Evolutionary conservation across 2,113 vertebrate species (phyloP), one percentile per base, ranked within the genome.

Genomic region (Conger conger): DNA sequence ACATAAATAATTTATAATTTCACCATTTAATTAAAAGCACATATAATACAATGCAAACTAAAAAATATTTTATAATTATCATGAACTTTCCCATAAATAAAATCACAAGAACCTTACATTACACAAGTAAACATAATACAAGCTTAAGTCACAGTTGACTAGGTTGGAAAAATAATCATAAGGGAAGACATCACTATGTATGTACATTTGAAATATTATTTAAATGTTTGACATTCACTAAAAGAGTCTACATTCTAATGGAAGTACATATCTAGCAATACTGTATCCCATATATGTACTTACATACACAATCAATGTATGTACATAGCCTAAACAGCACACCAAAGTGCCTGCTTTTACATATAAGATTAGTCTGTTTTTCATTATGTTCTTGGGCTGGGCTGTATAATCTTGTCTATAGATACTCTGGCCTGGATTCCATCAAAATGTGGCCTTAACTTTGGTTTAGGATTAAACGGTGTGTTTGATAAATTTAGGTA

Each of bases 81-180:
- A 6, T 20, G 82, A n/a, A 79, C 60, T 27, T 33, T 50, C n/a
- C 82, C 92, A 92, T 92, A 91, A 91, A 88, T 57, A 54, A 57
- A 53, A 38, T 83, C 68, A 57, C 40, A 57, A 76, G 82, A 80
- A 80, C 6, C 9, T 42, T 5, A 23, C n/a, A 57, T 82, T 76
- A 42, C 68, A 0, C 53, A 4, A 23, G 23, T 30, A 45, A 83
- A 27, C 42, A 38, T 42, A 78, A 83, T 13, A 50, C 73, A 78
- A 83, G 36, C 42, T 50, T 76, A 60, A 36, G 33, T 38, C n/a
- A 60, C n/a, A 60, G 50, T 54, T 57, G 45, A 57, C 35, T 73
- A 84, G 76, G 73, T 50, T 79, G 45, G 76, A 57, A 79, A 84
- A 57, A 27, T 36, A 63, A 37, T 40, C 40, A 85, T 27, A 68